Evolutionary conservation across 2,113 vertebrate genomes (phyloP), one percentile per base, ranked within the genome.

Genomic region (Poecilia latipinna): DNA sequence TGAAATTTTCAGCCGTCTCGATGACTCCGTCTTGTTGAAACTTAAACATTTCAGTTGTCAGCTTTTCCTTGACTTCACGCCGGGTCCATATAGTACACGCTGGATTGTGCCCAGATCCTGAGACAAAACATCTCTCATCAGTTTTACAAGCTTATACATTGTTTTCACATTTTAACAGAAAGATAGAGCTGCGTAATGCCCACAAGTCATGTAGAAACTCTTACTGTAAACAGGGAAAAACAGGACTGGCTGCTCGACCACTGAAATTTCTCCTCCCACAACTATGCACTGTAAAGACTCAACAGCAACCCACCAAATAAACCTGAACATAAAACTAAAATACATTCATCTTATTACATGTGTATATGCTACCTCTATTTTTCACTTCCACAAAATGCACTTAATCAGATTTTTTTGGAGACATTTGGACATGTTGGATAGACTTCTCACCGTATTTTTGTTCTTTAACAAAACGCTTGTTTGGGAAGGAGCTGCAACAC

Each of bases 351-450:
- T 66, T 64, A 77, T 82, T 75, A 90, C 65, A 77, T 67, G 74
- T 88, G 68, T 81, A 93, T 90, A 90, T 89, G 86, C 88, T 91
- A 89, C 80, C 79, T 82, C 74, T 81, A 89, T 60, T 67, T 57
- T 75, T 86, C 78, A 85, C 80, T 77, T 65, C 60, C 83, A 90
- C 81, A 63, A 80, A 84, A 86, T 74, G 62, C 84, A 85, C 83
- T 80, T 68, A 61, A 54, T 79, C 80, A 61, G 35, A 31, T 79
- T 61, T 71, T 74, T 80, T 44, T 8, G 3, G 63, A 42, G 64
- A 69, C 44, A 57, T 62, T 32, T 44, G 37, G 37, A 84, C 78
- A 63, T 67, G 63, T 63, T 65, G 68, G 60, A 68, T 65, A n/a
- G 26, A 78, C 61, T 29, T 77, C 44, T 77, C 70, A 61, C 51